phyloP scores from a whole-genome alignment of 2,888 invertebrate species.

The Marronus borbonicus region DNA sequence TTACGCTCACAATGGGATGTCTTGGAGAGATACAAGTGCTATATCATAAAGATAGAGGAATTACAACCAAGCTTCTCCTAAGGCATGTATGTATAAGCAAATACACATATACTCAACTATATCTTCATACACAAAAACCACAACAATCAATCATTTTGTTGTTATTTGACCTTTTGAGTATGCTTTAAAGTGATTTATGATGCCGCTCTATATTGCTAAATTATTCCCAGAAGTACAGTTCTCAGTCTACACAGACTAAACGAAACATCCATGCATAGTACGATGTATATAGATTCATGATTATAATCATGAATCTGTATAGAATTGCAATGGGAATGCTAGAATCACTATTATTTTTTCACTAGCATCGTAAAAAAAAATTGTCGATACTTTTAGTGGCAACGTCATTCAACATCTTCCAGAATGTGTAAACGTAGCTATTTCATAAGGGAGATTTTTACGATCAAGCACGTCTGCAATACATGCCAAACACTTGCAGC shows the following conservation, averaged over 20 bases:
- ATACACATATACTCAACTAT: neutral
- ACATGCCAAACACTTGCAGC: no score
- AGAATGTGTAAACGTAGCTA: no score
- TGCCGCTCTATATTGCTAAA: conserved; percentile 22
- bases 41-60: neutral
- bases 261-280: no score
- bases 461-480: no score
- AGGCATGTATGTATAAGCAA: neutral
- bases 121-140: conserved; percentile 9
- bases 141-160: conserved; percentile 26
- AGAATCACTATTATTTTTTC: neutral
- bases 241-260: neutral
- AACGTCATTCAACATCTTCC: no score
- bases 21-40: neutral
- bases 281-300: no score
- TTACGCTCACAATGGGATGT: neutral
- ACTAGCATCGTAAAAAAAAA: neutral
- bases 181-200: conserved; percentile 26
- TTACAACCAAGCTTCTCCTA: neutral
- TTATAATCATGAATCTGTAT: neutral
- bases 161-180: conserved; percentile 24
- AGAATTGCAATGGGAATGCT: neutral
- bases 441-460: no score
- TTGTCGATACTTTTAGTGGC: neutral
- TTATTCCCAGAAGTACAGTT: conserved; percentile 18